Base-by-base conservation (phyloP, 2,113 vertebrate species). In the Neotoma lepida region DNA sequence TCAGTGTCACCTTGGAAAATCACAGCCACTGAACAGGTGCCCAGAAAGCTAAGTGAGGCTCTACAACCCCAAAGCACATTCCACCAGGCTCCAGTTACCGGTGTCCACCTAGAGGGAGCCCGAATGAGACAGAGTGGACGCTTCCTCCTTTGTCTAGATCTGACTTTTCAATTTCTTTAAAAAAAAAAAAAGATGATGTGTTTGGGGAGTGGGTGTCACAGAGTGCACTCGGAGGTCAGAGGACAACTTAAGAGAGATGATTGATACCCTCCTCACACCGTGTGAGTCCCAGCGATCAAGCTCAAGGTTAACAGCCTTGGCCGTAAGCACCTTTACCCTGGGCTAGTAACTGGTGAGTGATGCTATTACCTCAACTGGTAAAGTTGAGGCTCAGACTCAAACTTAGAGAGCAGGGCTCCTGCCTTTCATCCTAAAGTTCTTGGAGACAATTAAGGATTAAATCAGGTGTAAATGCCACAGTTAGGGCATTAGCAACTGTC, bases 1-100 rank as follows among this genome's bases (percentile, higher is more conserved):
- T 92, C 90, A 86, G 5, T 94, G 95, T 96, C 96, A 95, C 94
- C 93, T 94, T 91, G 78, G 94, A 94, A 96, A 90, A 93, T 88
- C 91, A 93, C 56, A 1, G 49, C 6, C 0, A 56, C 46, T 0
- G 13, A 90, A 49, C 93, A 86, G 93, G 86, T 94, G 96, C 88
- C 94, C 95, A 89, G 96, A 82, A 95, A 90, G 68, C 78, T 86
- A 94, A 95, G 88, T 87, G 95, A 95, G 89, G 74, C 84, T 9
- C 84, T 85, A 51, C 46, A 95, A 92, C 82, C 89, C 1, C 15
- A 88, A 94, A 92, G 81, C 81, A 95, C 90, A 94, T 96, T 95
- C 73, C 18, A 41, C 46, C n/a, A 35, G 92, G n/a, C 82, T 94
- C 86, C 96, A 39, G 9, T 28, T 49, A n/a, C 71, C 46, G 49